Evolutionary conservation across 2,888 invertebrate species (phyloP).

Genomic region (Hipparchia semele): DNA sequence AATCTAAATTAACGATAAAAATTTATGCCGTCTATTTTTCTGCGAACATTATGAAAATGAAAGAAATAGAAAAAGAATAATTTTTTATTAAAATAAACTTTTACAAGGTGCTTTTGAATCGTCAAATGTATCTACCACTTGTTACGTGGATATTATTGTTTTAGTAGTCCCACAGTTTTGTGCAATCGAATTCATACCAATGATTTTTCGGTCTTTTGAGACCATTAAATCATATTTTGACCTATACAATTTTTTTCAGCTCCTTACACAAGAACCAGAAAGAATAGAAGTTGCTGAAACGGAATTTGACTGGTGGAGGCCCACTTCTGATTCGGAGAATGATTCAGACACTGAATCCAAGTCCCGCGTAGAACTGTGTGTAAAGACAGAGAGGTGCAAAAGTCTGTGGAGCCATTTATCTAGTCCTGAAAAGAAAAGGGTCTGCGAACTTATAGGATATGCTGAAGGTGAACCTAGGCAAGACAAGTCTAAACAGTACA

Average conservation of each 20-base stretch:
- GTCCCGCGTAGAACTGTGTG: constrained; percentile 71
- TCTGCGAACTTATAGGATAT: constrained; percentile 85
- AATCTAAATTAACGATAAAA: too few species aligned
- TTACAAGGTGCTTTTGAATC: not conserved
- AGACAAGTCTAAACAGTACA: constrained; percentile 80
- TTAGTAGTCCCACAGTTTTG: too few species aligned
- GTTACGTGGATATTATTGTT: too few species aligned
- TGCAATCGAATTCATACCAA: too few species aligned
- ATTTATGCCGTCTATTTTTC: too few species aligned
- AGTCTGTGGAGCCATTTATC: constrained; percentile 85
- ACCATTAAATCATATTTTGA: too few species aligned
- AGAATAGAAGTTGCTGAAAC: constrained; percentile 76
- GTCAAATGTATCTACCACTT: not conserved
- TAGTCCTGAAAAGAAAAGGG: constrained; percentile 84
- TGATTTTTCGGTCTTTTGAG: too few species aligned
- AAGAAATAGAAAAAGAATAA: too few species aligned
- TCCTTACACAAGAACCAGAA: constrained; percentile 70
- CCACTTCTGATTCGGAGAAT: constrained; percentile 56
- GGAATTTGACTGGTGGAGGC: constrained; percentile 77
- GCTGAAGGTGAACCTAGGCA: constrained; percentile 79
- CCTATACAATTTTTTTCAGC: constrained; percentile 44
- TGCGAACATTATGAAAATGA: too few species aligned
- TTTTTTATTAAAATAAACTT: too few species aligned
- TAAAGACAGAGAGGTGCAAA: constrained; percentile 78
- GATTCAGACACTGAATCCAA: constrained; percentile 54